Base-by-base conservation (phyloP, 2,797 vertebrate genomes). In the Poecile montanus region DNA sequence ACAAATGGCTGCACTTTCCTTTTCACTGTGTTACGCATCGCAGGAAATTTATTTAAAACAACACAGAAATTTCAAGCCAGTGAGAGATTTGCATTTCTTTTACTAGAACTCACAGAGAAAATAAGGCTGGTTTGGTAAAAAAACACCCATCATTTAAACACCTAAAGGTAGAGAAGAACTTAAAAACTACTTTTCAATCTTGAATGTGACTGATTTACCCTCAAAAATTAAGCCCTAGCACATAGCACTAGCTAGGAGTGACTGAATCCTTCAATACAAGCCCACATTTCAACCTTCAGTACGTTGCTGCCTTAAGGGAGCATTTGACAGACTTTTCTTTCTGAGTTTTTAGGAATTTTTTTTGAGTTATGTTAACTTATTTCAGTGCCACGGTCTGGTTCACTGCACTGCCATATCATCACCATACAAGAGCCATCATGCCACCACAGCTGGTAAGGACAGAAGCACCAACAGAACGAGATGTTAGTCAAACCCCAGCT, bases 11-110 rank as follows among this genome's bases (percentile, higher is more conserved):
- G 40, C 29, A 42, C n/a, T 80, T 95, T 22, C 62, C 61, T 84
- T 91, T 75, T 51, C 29, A 65, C 36, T 92, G 72, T 0, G 0
- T 27, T 60, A 68, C 27, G 38, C 40, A 77, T 47, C 76, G 63
- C 34, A 76, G 34, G 51, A 86, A 88, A 78, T 78, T 62, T 53
- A 58, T 78, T 93, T 88, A 66, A 81, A 89, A 81, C 61, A 93
- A 40, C 18, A 56, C 16, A 45, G 34, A 72, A 51, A 88, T 81
- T 67, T 73, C 70, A 84, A 89, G 66, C 8, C 29, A 81, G 51
- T 63, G 57, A 65, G 86, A 93, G 61, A 89, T 72, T 42, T 83
- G 62, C 51, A 63, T 73, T 93, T 85, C 19, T 94, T 94, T 88
- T 88, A 81, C 25, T 83, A 36, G 38, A 81, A 58, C 17, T 53